These are phyloP conservation scores for Drosophila rellima DNA, from an alignment of 2,888 invertebrate species.

Conservation along the genomic window DNA sequence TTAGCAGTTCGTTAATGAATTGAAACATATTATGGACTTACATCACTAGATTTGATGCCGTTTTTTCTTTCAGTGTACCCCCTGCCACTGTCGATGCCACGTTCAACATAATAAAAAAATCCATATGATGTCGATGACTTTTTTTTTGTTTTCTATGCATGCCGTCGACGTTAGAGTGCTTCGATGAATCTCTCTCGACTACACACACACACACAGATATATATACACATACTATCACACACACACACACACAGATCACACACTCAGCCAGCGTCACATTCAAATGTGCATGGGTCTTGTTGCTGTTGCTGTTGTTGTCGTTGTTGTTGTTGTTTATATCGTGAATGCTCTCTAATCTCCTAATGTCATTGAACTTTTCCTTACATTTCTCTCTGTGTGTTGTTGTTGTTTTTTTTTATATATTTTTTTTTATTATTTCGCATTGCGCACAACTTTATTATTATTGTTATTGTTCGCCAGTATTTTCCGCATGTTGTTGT, in stretches of 20 bases:
- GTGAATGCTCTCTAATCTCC: constrained; percentile 78
- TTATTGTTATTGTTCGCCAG: constrained; percentile 59
- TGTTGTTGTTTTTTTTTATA: background rate
- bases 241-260: background rate
- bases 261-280: constrained; percentile 51
- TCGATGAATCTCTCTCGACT: constrained; percentile 54
- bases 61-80: constrained; percentile 3
- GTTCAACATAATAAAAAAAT: constrained; percentile 59
- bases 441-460: constrained; percentile 65
- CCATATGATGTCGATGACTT: constrained; percentile 79
- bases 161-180: constrained; percentile 41
- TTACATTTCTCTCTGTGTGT: constrained; percentile 9
- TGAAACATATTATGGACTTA: too few species aligned
- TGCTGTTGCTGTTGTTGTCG: constrained; percentile 29
- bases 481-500: constrained; percentile 59
- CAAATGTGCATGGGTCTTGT: constrained; percentile 64
- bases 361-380: constrained; percentile 76
- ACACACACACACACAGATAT: constrained; percentile 14
- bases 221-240: constrained; percentile 19
- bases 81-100: constrained; percentile 27
- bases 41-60: too few species aligned
- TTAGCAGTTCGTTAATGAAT: too few species aligned
- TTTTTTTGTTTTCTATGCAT: constrained; percentile 63
- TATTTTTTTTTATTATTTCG: constrained; percentile 39
- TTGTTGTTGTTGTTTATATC: constrained; percentile 47